phyloP scores from a whole-genome alignment of 2,113 vertebrate genomes.

The Procapra przewalskii region DNA sequence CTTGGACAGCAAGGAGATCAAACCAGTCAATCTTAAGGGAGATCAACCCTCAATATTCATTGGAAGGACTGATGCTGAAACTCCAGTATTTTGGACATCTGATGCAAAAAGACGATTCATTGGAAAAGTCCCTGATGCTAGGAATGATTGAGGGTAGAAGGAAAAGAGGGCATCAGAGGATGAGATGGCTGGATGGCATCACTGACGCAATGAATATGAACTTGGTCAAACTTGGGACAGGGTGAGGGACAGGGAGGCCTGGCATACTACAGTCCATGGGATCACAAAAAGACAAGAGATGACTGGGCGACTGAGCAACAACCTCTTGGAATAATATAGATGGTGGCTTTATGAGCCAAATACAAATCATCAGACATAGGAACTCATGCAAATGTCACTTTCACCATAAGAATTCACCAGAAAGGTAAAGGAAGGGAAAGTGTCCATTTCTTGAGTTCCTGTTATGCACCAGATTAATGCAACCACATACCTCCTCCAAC shows the following conservation, averaged over 20 bases:
- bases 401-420: background rate
- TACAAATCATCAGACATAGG: background rate
- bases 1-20: background rate
- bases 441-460: background rate
- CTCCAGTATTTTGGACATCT: background rate
- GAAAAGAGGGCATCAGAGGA: background rate
- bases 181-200: background rate
- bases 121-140: background rate
- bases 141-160: background rate
- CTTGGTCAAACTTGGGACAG: background rate
- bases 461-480: rapidly evolving
- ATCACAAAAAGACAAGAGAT: background rate
- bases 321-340: background rate
- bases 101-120: rapidly evolving
- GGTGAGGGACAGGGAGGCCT: background rate
- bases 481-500: background rate
- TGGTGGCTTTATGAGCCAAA: background rate
- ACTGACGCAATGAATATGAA: background rate
- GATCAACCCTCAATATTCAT: background rate
- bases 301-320: background rate
- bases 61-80: background rate
- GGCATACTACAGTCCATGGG: background rate
- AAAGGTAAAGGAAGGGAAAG: background rate
- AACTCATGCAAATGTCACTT: background rate
- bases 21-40: background rate